phyloP scores from a whole-genome alignment of 2,888 invertebrate species.

The Notodonta ziczac region DNA sequence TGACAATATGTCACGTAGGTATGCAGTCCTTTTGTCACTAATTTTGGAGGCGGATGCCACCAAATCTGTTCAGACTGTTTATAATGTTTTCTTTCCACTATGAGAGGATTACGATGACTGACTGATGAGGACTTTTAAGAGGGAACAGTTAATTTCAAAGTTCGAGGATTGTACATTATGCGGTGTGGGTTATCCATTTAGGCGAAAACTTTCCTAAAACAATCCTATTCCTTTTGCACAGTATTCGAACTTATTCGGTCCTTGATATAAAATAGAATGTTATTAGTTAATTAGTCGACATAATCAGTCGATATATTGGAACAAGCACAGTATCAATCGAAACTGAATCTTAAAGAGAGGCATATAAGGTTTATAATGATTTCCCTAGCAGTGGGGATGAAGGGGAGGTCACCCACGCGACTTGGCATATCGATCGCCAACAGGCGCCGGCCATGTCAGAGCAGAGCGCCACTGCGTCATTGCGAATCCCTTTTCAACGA shows the following conservation, averaged over 20 bases:
- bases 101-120: not conserved
- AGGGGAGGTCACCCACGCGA: constrained; percentile 69
- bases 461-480: constrained; percentile 66
- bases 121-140: too few species aligned
- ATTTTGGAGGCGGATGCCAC: not conserved
- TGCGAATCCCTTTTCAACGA: constrained; percentile 53
- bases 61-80: not conserved
- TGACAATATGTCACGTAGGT: not conserved
- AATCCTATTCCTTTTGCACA: not conserved
- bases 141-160: too few species aligned
- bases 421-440: constrained; percentile 69
- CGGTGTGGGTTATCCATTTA: too few species aligned
- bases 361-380: constrained; percentile 53
- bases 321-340: constrained; percentile 17
- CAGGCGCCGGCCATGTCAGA: constrained; percentile 71
- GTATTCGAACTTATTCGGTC: not conserved
- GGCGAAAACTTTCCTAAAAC: too few species aligned
- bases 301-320: not conserved
- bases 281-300: not conserved
- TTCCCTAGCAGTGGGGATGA: constrained; percentile 45
- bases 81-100: not conserved
- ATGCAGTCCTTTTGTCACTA: not conserved
- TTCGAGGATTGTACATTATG: too few species aligned
- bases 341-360: constrained; percentile 32
- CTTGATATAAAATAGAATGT: not conserved